Evolutionary conservation across 2,797 vertebrate genomes (phyloP).

Genomic region (Xiphophorus birchmanni): DNA sequence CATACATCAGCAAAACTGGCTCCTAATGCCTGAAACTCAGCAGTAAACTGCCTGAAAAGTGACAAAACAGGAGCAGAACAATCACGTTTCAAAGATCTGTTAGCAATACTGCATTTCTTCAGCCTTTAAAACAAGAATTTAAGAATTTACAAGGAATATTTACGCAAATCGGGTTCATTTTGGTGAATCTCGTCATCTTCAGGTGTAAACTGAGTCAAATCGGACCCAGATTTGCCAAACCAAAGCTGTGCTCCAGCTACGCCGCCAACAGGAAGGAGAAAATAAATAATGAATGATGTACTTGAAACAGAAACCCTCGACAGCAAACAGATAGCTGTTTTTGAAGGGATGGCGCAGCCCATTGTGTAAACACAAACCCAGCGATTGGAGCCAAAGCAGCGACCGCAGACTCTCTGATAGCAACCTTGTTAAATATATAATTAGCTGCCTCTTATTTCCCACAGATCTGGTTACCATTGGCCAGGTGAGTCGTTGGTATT

Average conservation of each 20-base stretch:
- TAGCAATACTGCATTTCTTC: not conserved
- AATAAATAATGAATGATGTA: slow-evolving; percentile 8
- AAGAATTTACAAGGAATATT: not conserved
- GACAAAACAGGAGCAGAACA: slow-evolving; percentile 28
- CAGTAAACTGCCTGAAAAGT: slow-evolving; percentile 31
- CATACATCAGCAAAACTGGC: slow-evolving; percentile 4
- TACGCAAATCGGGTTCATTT: not conserved
- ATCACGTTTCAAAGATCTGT: not conserved
- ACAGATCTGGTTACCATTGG: slow-evolving; percentile 2
- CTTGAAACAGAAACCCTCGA: not conserved
- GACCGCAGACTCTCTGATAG: slow-evolving; percentile 6
- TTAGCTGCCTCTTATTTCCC: slow-evolving; percentile 8
- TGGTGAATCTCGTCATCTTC: not conserved
- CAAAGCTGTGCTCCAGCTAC: not conserved
- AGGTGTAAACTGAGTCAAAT: not conserved
- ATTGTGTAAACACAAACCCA: not conserved
- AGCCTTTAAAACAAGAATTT: not conserved
- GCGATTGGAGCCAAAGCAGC: not conserved
- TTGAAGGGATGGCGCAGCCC: not conserved
- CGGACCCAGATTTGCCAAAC: not conserved
- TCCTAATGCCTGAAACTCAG: slow-evolving; percentile 28
- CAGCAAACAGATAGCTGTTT: slow-evolving; percentile 1
- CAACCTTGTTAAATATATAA: slow-evolving; percentile 8
- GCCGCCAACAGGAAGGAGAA: not conserved
- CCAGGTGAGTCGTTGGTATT: not conserved